Conservation (phyloP, 1,140 invertebrate species). For the Zaprionus tsacasi region DNA sequence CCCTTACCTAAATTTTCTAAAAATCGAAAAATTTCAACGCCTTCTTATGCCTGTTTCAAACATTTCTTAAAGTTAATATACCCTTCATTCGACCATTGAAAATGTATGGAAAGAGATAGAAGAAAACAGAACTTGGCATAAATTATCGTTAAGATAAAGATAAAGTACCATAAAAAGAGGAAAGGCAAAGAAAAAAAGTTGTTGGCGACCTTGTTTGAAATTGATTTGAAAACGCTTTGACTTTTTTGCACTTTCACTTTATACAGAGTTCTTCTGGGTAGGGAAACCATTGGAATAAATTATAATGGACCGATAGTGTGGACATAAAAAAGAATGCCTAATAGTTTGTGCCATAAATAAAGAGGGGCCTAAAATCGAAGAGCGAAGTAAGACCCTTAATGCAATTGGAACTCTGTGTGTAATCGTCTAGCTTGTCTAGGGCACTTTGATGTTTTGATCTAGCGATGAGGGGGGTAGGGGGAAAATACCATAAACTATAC, state of each 20-base stretch:
- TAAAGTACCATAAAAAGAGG: background rate
- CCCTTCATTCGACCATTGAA: too few species aligned
- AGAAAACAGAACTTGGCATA: background rate
- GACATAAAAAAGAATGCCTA: background rate
- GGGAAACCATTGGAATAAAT: background rate
- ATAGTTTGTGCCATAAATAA: constrained; percentile 9
- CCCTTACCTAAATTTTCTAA: too few species aligned
- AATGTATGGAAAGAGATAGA: too few species aligned
- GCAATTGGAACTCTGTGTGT: background rate
- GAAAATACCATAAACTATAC: constrained; percentile 10
- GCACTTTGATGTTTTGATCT: constrained; percentile 16
- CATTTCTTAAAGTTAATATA: too few species aligned
- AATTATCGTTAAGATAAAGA: background rate
- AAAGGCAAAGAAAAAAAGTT: background rate
- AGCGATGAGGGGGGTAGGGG: too few species aligned
- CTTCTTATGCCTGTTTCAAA: too few species aligned
- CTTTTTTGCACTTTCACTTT: constrained; percentile 3
- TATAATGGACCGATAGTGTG: constrained; percentile 1
- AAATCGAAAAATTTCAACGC: too few species aligned
- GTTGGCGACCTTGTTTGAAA: background rate
- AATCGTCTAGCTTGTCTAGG: background rate
- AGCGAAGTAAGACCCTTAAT: background rate
- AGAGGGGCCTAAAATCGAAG: background rate
- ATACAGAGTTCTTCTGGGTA: background rate
- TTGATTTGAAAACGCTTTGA: constrained; percentile 5